Evolutionary conservation across 2,113 vertebrate genomes (phyloP), one percentile per base, ranked within the genome.

Genomic region (Oophaga pumilio): DNA sequence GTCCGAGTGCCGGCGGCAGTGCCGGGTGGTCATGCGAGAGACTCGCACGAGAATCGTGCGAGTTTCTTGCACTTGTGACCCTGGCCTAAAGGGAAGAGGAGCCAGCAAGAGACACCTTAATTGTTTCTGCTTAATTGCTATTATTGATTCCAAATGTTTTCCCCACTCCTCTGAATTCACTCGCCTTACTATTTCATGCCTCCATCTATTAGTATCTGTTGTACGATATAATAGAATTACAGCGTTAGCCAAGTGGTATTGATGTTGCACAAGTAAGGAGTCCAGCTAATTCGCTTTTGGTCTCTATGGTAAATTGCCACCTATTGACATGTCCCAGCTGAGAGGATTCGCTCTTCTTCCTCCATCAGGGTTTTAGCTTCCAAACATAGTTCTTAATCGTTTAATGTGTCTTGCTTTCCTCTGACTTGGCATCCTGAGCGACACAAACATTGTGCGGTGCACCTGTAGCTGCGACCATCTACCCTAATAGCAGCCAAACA

Each of bases 341-440:
- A 76, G 56, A 85, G 84, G 73, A 77, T 77, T 85, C 69, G 49
- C 83, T 85, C 53, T 79, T 9, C 64, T 66, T 84, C 59, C 73
- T 77, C 33, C 73, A 76, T 60, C 71, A 76, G 73, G 84, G 28
- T 76, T 76, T 85, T 76, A 62, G 71, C 71, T 62, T 85, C 84
- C 73, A 85, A 77, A 76, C 71, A 76, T 85, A 85, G 85, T 66
- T 78, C 49, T 7, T 66, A 66, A 86, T 86, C 85, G 60, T 53
- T 86, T 86, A 86, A 78, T 86, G 60, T 77, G 64, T 74, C 52
- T 74, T 59, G 68, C 52, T 76, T 85, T 66, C 60, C 85, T 78
- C 17, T 20, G 33, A n/a, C 26, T 59, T 66, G 56, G 15, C 33
- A 49, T 66, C 49, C 57, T 53, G 17, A n/a, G 53, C n/a, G 26